phyloP scores from a whole-genome alignment of 2,888 invertebrate species.

The Smittia sp. region DNA sequence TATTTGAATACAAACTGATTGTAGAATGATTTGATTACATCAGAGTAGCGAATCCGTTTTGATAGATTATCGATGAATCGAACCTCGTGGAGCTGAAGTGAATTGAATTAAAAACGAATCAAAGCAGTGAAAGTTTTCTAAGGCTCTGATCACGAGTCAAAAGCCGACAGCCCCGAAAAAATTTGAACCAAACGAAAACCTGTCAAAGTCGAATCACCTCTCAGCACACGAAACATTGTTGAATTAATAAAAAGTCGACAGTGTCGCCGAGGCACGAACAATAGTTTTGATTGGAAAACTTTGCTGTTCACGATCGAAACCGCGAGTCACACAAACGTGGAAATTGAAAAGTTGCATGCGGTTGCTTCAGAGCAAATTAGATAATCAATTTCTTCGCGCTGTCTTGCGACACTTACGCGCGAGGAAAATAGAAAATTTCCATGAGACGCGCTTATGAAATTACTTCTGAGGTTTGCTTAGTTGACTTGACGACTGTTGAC shows the following conservation, averaged over 20 bases:
- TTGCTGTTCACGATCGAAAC: background rate
- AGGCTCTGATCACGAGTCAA: background rate
- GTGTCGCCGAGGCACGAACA: background rate
- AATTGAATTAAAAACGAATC: background rate
- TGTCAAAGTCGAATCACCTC: no score
- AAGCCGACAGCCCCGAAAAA: background rate
- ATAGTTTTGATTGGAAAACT: background rate
- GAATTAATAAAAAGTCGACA: background rate
- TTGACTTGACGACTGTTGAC: no score
- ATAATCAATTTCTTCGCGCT: background rate
- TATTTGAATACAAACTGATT: no score
- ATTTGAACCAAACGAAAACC: background rate
- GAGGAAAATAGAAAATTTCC: background rate
- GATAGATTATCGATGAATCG: background rate
- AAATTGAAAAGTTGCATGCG: conserved; percentile 4
- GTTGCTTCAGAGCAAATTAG: background rate
- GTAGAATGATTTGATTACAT: no score
- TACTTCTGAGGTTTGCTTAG: background rate
- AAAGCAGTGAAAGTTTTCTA: background rate
- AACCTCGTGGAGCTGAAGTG: background rate
- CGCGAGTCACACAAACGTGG: background rate
- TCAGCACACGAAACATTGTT: background rate
- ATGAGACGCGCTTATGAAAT: background rate
- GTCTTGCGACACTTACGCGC: background rate
- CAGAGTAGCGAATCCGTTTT: no score